Conservation (phyloP, 2,888 invertebrate genomes). For the Noctua janthina region DNA sequence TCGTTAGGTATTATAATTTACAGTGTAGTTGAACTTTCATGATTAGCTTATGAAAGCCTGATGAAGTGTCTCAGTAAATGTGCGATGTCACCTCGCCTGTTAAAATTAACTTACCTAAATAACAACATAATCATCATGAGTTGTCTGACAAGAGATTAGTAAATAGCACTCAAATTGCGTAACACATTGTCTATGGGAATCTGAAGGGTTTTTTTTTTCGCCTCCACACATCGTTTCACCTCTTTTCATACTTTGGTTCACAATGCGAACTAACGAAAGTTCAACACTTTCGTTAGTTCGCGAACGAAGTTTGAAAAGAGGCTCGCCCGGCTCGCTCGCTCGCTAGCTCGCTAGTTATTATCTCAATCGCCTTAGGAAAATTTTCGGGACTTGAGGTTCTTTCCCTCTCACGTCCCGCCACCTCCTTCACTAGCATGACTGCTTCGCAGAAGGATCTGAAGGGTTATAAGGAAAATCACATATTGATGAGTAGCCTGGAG, state of each 20-base stretch:
- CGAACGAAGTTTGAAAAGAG: too few relatives aligned
- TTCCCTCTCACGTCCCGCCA: too few relatives aligned
- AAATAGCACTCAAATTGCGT: background rate
- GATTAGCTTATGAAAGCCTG: background rate
- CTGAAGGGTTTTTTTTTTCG: background rate
- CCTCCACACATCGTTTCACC: too few relatives aligned
- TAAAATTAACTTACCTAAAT: background rate
- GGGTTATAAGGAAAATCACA: background rate
- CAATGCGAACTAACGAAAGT: too few relatives aligned
- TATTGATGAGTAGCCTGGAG: background rate
- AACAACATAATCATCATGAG: conserved; percentile 9
- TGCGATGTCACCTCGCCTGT: background rate
- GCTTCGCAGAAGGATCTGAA: too few relatives aligned
- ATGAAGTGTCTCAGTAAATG: conserved; percentile 9
- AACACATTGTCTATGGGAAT: background rate
- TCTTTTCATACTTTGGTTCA: too few relatives aligned
- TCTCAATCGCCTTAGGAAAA: too few relatives aligned
- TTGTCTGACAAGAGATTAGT: conserved; percentile 3
- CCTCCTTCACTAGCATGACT: too few relatives aligned
- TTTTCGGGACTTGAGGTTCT: too few relatives aligned
- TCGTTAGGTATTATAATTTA: background rate
- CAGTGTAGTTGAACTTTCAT: background rate
- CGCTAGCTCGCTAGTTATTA: too few relatives aligned
- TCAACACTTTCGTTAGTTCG: too few relatives aligned
- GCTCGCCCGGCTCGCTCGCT: too few relatives aligned